Evolutionary conservation across 2,113 vertebrate species (phyloP).

Genomic region (Oncorhynchus tshawytscha): DNA sequence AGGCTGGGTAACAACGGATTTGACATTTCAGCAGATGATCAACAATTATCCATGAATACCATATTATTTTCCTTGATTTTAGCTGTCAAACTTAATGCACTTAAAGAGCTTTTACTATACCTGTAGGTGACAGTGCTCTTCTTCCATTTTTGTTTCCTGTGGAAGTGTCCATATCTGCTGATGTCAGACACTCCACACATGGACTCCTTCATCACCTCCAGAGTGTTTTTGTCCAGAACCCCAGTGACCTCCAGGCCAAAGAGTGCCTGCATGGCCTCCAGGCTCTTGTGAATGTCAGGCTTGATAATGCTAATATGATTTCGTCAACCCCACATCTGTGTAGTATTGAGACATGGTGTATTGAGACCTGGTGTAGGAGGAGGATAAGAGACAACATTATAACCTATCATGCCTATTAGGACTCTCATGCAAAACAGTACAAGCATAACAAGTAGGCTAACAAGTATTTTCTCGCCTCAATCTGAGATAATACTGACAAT

Average conservation of each 20-base stretch:
- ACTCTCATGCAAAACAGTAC: not conserved
- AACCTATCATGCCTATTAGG: no score
- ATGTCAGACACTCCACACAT: slow-evolving; percentile 70
- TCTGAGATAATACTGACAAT: no score
- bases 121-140: slow-evolving; percentile 76
- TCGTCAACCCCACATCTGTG: slow-evolving; percentile 22
- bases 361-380: slow-evolving; percentile 48
- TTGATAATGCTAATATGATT: not conserved
- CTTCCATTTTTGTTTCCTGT: slow-evolving; percentile 67
- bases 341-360: slow-evolving; percentile 50
- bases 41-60: not conserved
- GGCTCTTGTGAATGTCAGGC: slow-evolving; percentile 41
- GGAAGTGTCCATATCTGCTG: slow-evolving; percentile 70
- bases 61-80: not conserved
- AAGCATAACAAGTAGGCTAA: no score
- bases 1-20: no score
- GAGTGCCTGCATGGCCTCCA: slow-evolving; percentile 71
- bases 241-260: slow-evolving; percentile 71
- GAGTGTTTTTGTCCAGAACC: slow-evolving; percentile 61
- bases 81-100: not conserved
- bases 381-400: not conserved
- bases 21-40: no score
- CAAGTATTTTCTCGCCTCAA: no score
- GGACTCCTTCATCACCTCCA: slow-evolving; percentile 67
- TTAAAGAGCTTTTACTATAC: slow-evolving; percentile 33